Percentiles rank a stretch among this genome's conserved stretches.
Conservation (phyloP, 2,113 vertebrate species). For the Tympanuchus pallidicinctus region DNA sequence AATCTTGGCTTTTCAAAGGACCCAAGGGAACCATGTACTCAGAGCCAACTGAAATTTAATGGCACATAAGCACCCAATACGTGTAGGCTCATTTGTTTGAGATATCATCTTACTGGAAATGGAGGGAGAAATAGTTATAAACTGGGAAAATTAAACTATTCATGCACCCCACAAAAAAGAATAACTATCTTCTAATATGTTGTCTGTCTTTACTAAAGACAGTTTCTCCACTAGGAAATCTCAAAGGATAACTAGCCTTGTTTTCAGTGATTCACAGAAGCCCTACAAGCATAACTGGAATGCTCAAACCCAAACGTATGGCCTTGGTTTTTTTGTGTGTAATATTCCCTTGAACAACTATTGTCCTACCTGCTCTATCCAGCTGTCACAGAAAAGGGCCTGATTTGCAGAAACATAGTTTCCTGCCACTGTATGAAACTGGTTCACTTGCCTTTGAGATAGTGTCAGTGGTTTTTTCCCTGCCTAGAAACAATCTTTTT, state of each 20-base stretch:
- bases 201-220: slow-evolving; percentile 15
- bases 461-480: background rate
- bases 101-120: background rate
- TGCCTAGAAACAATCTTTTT: background rate
- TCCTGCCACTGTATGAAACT: background rate
- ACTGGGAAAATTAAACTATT: background rate
- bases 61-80: background rate
- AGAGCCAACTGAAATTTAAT: slow-evolving; percentile 27
- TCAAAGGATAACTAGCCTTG: slow-evolving; percentile 38
- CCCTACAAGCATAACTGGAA: background rate
- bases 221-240: slow-evolving; percentile 32
- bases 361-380: slow-evolving; percentile 13
- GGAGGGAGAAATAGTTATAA: background rate
- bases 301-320: background rate
- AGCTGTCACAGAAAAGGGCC: slow-evolving; percentile 47
- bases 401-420: background rate
- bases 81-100: background rate
- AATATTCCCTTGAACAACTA: background rate
- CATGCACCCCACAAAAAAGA: background rate
- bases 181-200: slow-evolving; percentile 1
- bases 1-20: slow-evolving; percentile 49
- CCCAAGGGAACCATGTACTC: slow-evolving; percentile 9
- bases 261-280: slow-evolving; percentile 34
- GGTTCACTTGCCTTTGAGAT: background rate
- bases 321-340: background rate